Percentiles rank a stretch among this genome's conserved stretches.
These are phyloP conservation scores for Saccostrea echinata DNA, from an alignment of 1,140 invertebrate species.

Conservation along the genomic window DNA sequence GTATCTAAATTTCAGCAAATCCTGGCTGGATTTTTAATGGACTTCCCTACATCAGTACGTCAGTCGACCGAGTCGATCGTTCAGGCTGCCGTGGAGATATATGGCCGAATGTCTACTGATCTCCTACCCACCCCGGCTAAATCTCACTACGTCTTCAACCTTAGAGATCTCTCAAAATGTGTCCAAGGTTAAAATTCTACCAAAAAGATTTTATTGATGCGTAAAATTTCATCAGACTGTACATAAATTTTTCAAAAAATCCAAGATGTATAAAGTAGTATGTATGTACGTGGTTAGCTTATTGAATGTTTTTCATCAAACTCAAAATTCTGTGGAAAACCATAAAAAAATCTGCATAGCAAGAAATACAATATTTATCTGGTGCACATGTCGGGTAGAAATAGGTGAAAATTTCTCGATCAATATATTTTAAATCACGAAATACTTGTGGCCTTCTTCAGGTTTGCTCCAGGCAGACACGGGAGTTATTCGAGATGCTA, in stretches of 20 bases:
- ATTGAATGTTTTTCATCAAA: no score
- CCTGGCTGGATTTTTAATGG: slow-evolving; percentile 86
- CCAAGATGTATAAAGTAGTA: no score
- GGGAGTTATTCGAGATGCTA: slow-evolving; percentile 75
- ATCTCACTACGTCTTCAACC: slow-evolving; percentile 81
- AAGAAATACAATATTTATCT: no score
- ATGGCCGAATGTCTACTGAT: slow-evolving; percentile 79
- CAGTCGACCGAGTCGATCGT: slow-evolving; percentile 78
- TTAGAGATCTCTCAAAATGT: slow-evolving; percentile 80
- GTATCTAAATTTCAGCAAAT: slow-evolving; percentile 83
- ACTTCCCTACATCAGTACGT: slow-evolving; percentile 81
- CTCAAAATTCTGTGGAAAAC: no score
- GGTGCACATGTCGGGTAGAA: no score
- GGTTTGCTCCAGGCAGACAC: slow-evolving; percentile 79
- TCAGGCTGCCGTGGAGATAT: slow-evolving; percentile 79
- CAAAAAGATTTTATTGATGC: no score
- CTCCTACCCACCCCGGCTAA: slow-evolving; percentile 80
- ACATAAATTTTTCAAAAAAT: no score
- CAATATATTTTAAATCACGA: background rate
- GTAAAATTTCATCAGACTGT: no score
- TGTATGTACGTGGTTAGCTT: no score
- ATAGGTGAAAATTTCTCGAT: background rate
- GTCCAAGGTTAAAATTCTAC: slow-evolving; percentile 75
- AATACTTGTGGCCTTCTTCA: slow-evolving; percentile 44
- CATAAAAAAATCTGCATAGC: no score